Evolutionary conservation across 2,113 vertebrate genomes (phyloP), one percentile per base, ranked within the genome.

Genomic region (Chinchilla lanigera): DNA sequence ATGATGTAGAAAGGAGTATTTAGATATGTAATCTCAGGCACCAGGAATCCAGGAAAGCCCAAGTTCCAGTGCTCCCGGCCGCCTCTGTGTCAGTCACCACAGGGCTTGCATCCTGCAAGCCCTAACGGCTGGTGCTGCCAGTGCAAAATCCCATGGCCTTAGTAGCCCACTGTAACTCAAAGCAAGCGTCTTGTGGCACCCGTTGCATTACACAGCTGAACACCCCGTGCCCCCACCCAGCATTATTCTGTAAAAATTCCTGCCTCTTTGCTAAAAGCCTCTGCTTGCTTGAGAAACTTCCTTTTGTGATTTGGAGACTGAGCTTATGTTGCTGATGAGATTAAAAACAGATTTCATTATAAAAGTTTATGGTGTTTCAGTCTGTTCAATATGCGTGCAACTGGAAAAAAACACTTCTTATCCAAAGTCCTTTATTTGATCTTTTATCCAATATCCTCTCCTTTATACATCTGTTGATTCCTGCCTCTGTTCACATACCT

Each of bases 341-440:
- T 98, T 93, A 97, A 98, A 97, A 97, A 98, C 98, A 97, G 90
- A 94, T 90, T 97, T 96, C 77, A 71, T 86, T 95, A 19, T 96
- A 75, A 96, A 97, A 95, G 47, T 92, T 94, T 95, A 90, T 96
- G 75, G 87, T 90, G 28, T 75, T 93, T 11, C 83, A 84, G 77
- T 44, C 77, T 88, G 50, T 93, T 86, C 93, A 77, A 0, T 84
- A 5, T 82, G 54, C 94, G 69, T 96, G 16, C 58, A 94, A 2
- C 80, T 90, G 58, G 77, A 82, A 82, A 85, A 88, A 85, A 85
- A 33, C 26, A 87, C 60, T 60, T 38, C 24, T 56, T 56, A 52
- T 77, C 65, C 83, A 22, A 16, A 85, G 69, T 75, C 58, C 77
- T 56, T 86, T 61, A 50, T 47, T 63, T 86, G 91, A 63, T 61